Evolutionary conservation across 1,140 invertebrate species (phyloP).

Genomic region (Penaeus indicus): DNA sequence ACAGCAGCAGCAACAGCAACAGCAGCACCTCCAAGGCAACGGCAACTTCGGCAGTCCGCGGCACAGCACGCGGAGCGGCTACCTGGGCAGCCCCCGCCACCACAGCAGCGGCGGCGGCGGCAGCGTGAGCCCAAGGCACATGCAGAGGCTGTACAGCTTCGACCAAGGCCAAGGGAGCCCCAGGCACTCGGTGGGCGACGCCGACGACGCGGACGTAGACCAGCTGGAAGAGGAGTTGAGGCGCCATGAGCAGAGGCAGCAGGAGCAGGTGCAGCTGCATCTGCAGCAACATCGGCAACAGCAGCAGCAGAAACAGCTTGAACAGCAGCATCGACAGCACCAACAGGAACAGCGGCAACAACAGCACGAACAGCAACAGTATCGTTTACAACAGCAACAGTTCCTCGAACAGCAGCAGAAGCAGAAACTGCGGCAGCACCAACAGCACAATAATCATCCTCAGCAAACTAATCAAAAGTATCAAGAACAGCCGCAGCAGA

Average conservation of each 20-base stretch:
- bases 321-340: background rate
- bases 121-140: constrained; percentile 31
- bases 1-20: background rate
- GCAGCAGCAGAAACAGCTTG: constrained; percentile 15
- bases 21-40: background rate
- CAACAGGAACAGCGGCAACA: background rate
- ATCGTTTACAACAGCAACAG: background rate
- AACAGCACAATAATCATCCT: background rate
- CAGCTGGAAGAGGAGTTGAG: constrained; percentile 12
- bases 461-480: background rate
- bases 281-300: background rate
- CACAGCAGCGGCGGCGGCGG: background rate
- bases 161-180: constrained; percentile 55
- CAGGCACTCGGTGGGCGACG: constrained; percentile 23
- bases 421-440: background rate
- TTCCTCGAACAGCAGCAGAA: too few relatives aligned
- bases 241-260: background rate
- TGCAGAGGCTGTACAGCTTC: constrained; percentile 56
- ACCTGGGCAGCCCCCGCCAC: constrained; percentile 33
- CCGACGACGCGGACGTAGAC: constrained; percentile 1
- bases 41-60: constrained; percentile 6
- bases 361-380: background rate
- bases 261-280: too few relatives aligned
- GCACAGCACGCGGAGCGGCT: constrained; percentile 17
- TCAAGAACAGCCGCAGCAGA: background rate